Conservation (phyloP, 1,140 invertebrate species). For the Eupeodes corollae region DNA sequence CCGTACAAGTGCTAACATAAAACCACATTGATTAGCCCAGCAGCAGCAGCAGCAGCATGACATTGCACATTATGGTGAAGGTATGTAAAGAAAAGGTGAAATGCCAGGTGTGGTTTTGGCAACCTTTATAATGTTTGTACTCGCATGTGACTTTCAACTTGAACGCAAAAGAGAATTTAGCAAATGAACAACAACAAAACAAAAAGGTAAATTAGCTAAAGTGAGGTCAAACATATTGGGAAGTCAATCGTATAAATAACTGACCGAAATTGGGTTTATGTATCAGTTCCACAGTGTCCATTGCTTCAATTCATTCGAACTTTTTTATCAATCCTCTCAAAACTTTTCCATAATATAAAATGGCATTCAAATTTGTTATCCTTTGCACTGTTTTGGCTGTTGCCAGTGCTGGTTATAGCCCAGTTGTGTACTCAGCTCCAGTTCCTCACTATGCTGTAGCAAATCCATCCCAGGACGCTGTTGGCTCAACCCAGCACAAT, state of each 20-base stretch:
- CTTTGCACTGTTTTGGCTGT: conserved; percentile 38
- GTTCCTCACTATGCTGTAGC: conserved; percentile 18
- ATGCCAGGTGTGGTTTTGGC: too few relatives aligned
- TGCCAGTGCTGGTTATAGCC: conserved; percentile 36
- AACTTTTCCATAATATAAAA: conserved; percentile 4
- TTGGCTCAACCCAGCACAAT: conserved; percentile 44
- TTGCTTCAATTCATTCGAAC: too few relatives aligned
- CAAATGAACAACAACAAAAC: conserved; percentile 20
- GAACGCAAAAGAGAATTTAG: neutral
- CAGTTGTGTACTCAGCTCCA: conserved; percentile 11
- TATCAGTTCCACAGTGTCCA: too few relatives aligned
- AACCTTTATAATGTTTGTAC: too few relatives aligned
- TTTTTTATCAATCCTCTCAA: neutral
- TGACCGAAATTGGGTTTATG: neutral
- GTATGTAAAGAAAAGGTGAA: too few relatives aligned
- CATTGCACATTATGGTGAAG: too few relatives aligned
- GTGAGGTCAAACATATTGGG: conserved; percentile 14
- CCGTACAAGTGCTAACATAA: too few relatives aligned
- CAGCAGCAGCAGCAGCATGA: too few relatives aligned
- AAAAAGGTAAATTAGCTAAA: conserved; percentile 24
- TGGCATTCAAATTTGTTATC: conserved; percentile 36
- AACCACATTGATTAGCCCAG: too few relatives aligned
- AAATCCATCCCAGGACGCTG: conserved; percentile 37
- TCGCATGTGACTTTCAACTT: too few relatives aligned
- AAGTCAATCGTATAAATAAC: conserved; percentile 7